A percentile compares a stretch with the other conserved stretches of the same genome.
These are phyloP conservation scores for Danaus plexippus DNA, from an alignment of 1,140 invertebrate genomes.

Conservation along the genomic window DNA sequence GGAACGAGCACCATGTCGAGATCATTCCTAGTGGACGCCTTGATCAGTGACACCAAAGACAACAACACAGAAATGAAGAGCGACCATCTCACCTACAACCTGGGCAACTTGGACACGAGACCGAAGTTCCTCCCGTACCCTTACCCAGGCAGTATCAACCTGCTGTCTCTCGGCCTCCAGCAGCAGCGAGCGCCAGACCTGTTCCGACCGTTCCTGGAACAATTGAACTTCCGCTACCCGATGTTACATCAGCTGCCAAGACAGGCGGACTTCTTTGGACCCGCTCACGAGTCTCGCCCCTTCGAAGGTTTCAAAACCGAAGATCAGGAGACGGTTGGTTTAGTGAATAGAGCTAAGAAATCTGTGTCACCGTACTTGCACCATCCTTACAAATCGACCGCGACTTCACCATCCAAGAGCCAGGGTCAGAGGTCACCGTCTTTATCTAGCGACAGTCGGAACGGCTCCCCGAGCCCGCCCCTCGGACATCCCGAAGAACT, in stretches of 20 bases:
- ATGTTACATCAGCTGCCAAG: conserved; percentile 51
- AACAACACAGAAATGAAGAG: conserved; percentile 51
- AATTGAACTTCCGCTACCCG: conserved; percentile 56
- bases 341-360: conserved; percentile 53
- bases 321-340: conserved; percentile 48
- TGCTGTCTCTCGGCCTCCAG: conserved; percentile 74
- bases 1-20: conserved; percentile 75
- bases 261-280: conserved; percentile 44
- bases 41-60: conserved; percentile 77
- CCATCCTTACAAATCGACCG: conserved; percentile 63
- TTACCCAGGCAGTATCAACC: conserved; percentile 74
- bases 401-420: conserved; percentile 54
- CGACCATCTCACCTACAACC: conserved; percentile 47
- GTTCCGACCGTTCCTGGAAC: conserved; percentile 61
- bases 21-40: conserved; percentile 82
- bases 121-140: conserved; percentile 74
- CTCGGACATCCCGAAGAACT: conserved; percentile 68
- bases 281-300: conserved; percentile 29
- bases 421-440: conserved; percentile 59
- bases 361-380: conserved; percentile 59
- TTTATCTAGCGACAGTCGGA: conserved; percentile 64
- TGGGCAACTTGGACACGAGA: conserved; percentile 50
- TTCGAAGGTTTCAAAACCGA: conserved; percentile 43
- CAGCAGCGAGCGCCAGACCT: conserved; percentile 70
- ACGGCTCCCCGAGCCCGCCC: conserved; percentile 74